phyloP scores from a whole-genome alignment of 2,888 invertebrate genomes.

The Drosophila atripex region DNA sequence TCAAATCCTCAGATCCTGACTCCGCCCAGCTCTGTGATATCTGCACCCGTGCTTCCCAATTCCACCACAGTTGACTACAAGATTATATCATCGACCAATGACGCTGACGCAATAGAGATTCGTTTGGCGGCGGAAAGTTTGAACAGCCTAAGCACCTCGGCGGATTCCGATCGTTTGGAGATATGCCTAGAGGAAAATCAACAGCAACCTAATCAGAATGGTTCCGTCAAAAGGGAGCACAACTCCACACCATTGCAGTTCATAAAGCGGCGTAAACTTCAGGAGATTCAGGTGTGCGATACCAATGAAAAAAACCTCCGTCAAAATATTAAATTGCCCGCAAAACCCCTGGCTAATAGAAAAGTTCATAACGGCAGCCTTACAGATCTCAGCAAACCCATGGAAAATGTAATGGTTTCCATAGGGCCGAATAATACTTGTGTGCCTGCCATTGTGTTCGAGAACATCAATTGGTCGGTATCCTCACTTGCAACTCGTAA shows the following conservation, averaged over 20 bases:
- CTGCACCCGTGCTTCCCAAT: constrained; percentile 22
- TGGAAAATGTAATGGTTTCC: constrained; percentile 69
- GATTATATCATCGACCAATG: constrained; percentile 69
- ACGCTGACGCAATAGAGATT: constrained; percentile 74
- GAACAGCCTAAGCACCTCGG: constrained; percentile 72
- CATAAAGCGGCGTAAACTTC: constrained; percentile 64
- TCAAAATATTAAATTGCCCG: constrained; percentile 12
- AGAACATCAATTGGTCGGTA: constrained; percentile 85
- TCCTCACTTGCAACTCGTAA: constrained; percentile 86
- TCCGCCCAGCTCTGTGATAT: constrained; percentile 60
- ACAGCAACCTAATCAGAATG: constrained; percentile 5
- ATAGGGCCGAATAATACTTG: constrained; percentile 84
- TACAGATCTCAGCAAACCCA: constrained; percentile 38
- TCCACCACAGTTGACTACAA: constrained; percentile 65
- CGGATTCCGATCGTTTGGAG: constrained; percentile 77
- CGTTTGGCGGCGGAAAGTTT: constrained; percentile 70
- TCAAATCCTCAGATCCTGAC: constrained; percentile 50
- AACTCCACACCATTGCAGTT: constrained; percentile 38
- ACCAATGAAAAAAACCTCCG: background rate
- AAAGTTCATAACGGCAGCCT: constrained; percentile 22
- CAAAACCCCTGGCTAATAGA: background rate
- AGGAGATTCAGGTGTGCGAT: constrained; percentile 26
- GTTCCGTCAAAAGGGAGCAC: constrained; percentile 29
- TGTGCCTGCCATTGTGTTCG: constrained; percentile 83
- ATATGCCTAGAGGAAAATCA: constrained; percentile 71